Evolutionary conservation across 1,140 invertebrate genomes (phyloP).

Genomic region (Ditylenchus dipsaci): DNA sequence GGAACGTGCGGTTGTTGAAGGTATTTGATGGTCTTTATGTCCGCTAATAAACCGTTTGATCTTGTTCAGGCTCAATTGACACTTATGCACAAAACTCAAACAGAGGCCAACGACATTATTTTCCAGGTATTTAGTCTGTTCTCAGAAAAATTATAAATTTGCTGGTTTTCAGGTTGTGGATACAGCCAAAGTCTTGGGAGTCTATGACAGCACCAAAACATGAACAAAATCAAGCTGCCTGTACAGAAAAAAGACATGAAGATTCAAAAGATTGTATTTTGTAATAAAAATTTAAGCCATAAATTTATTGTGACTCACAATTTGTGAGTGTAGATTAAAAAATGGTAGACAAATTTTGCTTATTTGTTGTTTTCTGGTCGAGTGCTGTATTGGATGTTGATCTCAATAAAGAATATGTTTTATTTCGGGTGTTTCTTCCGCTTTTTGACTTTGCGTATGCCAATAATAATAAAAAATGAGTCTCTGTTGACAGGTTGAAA

Average conservation of each 20-base stretch:
- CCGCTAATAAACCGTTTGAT: too few relatives aligned
- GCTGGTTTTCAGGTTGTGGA: slow-evolving; percentile 38
- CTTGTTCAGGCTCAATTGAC: slow-evolving; percentile 62
- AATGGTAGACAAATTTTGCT: too few relatives aligned
- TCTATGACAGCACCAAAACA: slow-evolving; percentile 14
- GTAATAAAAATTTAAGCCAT: slow-evolving; percentile 5
- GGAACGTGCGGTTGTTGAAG: slow-evolving; percentile 64
- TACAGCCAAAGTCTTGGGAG: slow-evolving; percentile 46
- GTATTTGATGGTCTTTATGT: too few relatives aligned
- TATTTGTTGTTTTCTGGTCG: too few relatives aligned
- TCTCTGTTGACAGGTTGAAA: too few relatives aligned
- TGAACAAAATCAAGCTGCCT: neutral
- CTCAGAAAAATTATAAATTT: neutral
- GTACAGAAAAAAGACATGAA: neutral
- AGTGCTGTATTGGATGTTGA: too few relatives aligned
- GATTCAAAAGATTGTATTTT: neutral
- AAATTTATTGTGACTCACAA: neutral
- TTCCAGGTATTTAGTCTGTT: slow-evolving; percentile 53
- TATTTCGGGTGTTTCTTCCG: too few relatives aligned
- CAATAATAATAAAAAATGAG: too few relatives aligned
- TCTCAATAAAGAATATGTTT: too few relatives aligned
- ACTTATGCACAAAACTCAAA: slow-evolving; percentile 59
- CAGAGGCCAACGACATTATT: slow-evolving; percentile 58
- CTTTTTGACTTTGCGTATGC: too few relatives aligned
- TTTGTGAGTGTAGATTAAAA: neutral